Evolutionary conservation across 1,140 invertebrate species (phyloP), one percentile per base, ranked within the genome.

Genomic region (Caenorhabditis briggsae): DNA sequence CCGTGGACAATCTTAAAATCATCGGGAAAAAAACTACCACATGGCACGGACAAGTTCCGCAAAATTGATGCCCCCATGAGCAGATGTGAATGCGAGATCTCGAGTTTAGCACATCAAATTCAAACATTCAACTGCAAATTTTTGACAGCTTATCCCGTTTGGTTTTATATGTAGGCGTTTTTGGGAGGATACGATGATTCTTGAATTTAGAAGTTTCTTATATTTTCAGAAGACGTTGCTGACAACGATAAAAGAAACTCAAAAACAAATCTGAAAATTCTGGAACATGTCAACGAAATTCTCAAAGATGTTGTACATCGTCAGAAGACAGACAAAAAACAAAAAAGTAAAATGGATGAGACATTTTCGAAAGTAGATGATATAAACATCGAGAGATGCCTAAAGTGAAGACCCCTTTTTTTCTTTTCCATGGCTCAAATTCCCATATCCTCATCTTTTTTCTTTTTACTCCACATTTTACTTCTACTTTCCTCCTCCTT

Each of bases 321-420:
- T 53, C 12, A 53, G 50, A 53, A 53, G 9, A 53, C 46, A 61
- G 23, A 50, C 16, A 33, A 78, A 78, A 78, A n/a, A 78, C 46
- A 78, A 46, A 78, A 78, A 61, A 78, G 46, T 48, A 50, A 78
- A 78, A 78, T 50, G n/a, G 70, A 50, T 7, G n/a, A 50, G 70
- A 78, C 43, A 50, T 78, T 78, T 78, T 53, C n/a, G 23, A 78
- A 70, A 78, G 70, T 78, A 78, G 70, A 78, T 50, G 70, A 78
- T 78, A 78, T 78, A 78, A 53, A 78, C 70, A 78, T 78, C 70
- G 70, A 78, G 70, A 78, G 70, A 78, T 78, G 70, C 70, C 70
- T 78, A 78, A 53, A 78, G 70, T 78, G 70, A 78, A 14, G 70
- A 78, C 46, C 70, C 70, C 70, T n/a, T 25, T 20, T 46, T 20